Evolutionary conservation across 2,113 vertebrate genomes (phyloP).

Genomic region (Percina caprodes): DNA sequence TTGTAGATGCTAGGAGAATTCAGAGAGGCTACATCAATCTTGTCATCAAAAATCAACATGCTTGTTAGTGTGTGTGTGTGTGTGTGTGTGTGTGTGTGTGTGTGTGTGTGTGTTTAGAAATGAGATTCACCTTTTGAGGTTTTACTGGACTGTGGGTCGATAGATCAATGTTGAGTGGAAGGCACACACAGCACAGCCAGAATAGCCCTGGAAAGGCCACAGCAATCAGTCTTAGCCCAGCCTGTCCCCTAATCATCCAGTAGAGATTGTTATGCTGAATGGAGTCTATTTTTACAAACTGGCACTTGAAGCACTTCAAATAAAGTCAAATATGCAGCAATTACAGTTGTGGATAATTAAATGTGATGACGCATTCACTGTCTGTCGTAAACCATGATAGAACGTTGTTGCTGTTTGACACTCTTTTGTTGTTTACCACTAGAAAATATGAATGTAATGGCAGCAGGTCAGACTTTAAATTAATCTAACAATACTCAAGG

Average conservation of each 20-base stretch:
- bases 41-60: constrained; percentile 76
- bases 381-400: neutral
- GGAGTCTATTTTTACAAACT: constrained; percentile 61
- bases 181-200: constrained; percentile 78
- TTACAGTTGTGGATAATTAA: constrained; percentile 61
- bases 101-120: constrained; percentile 51
- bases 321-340: constrained; percentile 60
- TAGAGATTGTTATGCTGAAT: constrained; percentile 66
- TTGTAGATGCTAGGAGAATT: constrained; percentile 69
- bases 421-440: neutral
- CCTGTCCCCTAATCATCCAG: constrained; percentile 73
- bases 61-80: constrained; percentile 67
- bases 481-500: neutral
- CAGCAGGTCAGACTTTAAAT: constrained; percentile 10
- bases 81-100: constrained; percentile 12
- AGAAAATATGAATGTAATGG: neutral
- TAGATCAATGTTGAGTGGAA: constrained; percentile 79
- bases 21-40: constrained; percentile 71
- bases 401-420: neutral
- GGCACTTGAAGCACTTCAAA: constrained; percentile 50
- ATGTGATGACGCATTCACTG: constrained; percentile 30
- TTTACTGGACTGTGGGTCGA: constrained; percentile 78
- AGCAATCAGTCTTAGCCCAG: constrained; percentile 74
- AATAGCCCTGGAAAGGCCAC: constrained; percentile 79
- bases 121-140: constrained; percentile 76